Conservation (phyloP, 2,113 vertebrate species). For the Galemys pyrenaicus region DNA sequence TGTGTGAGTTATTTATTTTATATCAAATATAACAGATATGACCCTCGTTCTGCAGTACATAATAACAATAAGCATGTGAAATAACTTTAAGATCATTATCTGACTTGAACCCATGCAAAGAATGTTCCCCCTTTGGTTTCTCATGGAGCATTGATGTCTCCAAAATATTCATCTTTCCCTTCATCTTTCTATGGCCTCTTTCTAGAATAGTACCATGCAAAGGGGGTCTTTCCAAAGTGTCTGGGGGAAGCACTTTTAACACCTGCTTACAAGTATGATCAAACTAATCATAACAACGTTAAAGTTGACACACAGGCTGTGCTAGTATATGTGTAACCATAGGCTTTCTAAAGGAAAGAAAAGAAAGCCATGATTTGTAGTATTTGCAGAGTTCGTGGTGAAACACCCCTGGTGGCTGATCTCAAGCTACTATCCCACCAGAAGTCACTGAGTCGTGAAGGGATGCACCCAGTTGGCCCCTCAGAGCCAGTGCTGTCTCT, state of each 20-base stretch:
- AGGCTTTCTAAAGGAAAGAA: neutral
- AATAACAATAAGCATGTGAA: neutral
- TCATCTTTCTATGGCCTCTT: neutral
- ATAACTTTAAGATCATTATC: neutral
- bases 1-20: neutral
- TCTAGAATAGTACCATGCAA: neutral
- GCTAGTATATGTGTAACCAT: neutral
- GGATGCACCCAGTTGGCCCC: neutral
- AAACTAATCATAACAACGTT: neutral
- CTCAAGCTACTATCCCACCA: neutral
- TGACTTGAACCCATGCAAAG: slow-evolving; percentile 17
- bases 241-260: neutral
- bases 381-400: neutral
- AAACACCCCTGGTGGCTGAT: neutral
- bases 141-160: neutral
- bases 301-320: neutral
- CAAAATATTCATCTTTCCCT: slow-evolving; percentile 6
- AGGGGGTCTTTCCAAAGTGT: neutral
- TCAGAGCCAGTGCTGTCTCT: neutral
- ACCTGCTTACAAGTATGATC: neutral
- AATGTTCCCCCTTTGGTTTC: neutral
- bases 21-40: neutral
- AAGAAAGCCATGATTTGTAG: neutral
- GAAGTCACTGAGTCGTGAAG: neutral
- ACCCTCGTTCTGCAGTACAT: neutral